Evolutionary conservation across 2,888 invertebrate species (phyloP).

Genomic region (Chymomyza fuscimana): DNA sequence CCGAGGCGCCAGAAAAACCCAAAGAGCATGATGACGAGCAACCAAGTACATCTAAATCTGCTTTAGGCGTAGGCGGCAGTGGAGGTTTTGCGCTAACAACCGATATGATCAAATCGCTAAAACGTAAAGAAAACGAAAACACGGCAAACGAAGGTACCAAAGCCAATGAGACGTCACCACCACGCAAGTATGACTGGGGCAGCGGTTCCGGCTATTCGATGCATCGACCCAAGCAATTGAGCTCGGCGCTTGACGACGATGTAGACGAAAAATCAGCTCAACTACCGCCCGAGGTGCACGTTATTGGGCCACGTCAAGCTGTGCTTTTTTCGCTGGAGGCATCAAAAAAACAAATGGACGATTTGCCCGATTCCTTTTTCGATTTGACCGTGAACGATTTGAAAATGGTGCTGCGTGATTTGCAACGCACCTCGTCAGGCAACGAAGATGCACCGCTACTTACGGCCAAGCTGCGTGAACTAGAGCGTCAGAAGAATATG

Average conservation of each 20-base stretch:
- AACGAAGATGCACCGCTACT: slow-evolving; percentile 87
- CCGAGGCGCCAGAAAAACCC: slow-evolving; percentile 20
- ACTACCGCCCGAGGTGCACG: slow-evolving; percentile 66
- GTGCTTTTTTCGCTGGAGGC: slow-evolving; percentile 85
- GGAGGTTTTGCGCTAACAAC: background rate
- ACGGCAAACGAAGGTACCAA: slow-evolving; percentile 7
- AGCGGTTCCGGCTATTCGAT: slow-evolving; percentile 70
- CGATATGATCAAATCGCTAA: background rate
- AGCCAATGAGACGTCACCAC: slow-evolving; percentile 15
- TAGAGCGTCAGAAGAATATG: slow-evolving; percentile 82
- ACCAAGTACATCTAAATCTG: background rate
- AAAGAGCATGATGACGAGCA: slow-evolving; percentile 19
- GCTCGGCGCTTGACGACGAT: slow-evolving; percentile 31
- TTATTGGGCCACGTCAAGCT: slow-evolving; percentile 83
- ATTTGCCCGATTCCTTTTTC: slow-evolving; percentile 92
- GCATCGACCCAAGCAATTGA: slow-evolving; percentile 37
- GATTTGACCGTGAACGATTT: slow-evolving; percentile 92
- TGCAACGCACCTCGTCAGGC: slow-evolving; percentile 84
- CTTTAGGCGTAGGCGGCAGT: background rate
- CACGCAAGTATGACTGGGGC: slow-evolving; percentile 75
- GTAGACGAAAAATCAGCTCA: slow-evolving; percentile 46
- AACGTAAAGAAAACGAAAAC: background rate
- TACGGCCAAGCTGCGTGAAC: slow-evolving; percentile 84
- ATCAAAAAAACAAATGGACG: slow-evolving; percentile 84
- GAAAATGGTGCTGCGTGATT: slow-evolving; percentile 86